These are phyloP conservation scores for Drosophila robusta DNA, from an alignment of 2,888 invertebrate genomes.

Conservation along the genomic window DNA sequence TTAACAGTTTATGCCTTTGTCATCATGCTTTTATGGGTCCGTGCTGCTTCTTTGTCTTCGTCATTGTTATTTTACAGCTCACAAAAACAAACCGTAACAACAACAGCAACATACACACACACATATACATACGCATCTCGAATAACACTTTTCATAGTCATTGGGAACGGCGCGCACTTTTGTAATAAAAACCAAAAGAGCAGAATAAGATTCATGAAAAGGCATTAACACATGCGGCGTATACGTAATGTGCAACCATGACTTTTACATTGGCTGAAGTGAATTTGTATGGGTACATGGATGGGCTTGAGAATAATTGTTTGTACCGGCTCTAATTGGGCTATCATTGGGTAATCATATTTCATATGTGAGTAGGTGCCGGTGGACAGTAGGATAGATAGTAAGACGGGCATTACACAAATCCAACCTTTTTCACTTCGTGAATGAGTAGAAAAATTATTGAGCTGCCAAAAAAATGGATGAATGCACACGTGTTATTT, in stretches of 20 bases:
- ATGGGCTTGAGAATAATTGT: background rate
- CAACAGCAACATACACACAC: background rate
- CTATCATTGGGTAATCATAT: constrained; percentile 3
- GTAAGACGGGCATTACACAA: too few species aligned
- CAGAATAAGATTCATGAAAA: constrained; percentile 47
- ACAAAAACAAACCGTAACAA: constrained; percentile 4
- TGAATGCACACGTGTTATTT: background rate
- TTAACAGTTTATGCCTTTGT: constrained; percentile 60
- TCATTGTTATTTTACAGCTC: constrained; percentile 55
- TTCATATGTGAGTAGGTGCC: background rate
- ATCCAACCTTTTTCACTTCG: background rate
- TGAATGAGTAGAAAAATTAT: constrained; percentile 1
- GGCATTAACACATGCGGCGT: constrained; percentile 49
- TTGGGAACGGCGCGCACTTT: constrained; percentile 33
- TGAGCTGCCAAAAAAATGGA: constrained; percentile 13
- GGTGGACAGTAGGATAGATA: too few species aligned
- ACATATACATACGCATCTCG: constrained; percentile 7
- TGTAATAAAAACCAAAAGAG: constrained; percentile 35
- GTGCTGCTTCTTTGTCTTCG: constrained; percentile 43
- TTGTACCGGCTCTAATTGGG: constrained; percentile 7
- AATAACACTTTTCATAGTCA: constrained; percentile 57
- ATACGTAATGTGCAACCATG: constrained; percentile 41
- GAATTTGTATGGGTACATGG: background rate
- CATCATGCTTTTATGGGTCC: constrained; percentile 51
- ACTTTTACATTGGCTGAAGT: constrained; percentile 17